Conservation (phyloP, 2,113 vertebrate species). For the Nanorana parkeri region DNA sequence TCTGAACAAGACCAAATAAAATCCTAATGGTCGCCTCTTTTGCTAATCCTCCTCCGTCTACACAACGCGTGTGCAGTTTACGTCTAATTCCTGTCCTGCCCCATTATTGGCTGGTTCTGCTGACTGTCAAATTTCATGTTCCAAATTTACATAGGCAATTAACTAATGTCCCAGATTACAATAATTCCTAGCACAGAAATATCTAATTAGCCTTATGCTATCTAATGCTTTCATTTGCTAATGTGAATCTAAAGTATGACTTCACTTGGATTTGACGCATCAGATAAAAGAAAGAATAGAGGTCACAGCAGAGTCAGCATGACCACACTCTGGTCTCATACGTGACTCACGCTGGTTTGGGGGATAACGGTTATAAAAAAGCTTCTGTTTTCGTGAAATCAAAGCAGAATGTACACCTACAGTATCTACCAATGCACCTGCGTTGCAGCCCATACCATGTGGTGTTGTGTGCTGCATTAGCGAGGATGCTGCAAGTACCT, state of each 20-base stretch:
- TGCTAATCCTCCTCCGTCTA: background rate
- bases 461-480: too few species aligned
- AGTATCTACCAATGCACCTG: too few species aligned
- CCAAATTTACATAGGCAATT: constrained; percentile 13
- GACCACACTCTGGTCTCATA: background rate
- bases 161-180: constrained; percentile 30
- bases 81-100: background rate
- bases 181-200: background rate
- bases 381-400: too few species aligned
- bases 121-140: constrained; percentile 5
- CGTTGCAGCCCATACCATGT: too few species aligned
- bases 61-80: background rate
- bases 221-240: background rate
- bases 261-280: background rate
- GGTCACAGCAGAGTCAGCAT: constrained; percentile 3
- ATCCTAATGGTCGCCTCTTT: background rate
- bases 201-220: constrained; percentile 3
- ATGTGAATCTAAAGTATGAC: background rate
- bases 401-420: too few species aligned
- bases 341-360: background rate
- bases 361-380: too few species aligned
- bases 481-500: too few species aligned
- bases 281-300: background rate
- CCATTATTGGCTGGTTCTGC: background rate
- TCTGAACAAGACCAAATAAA: background rate